Percentiles rank a stretch among this genome's conserved stretches.
Conservation (phyloP, 1,140 invertebrate genomes). For the Leptinotarsa texana region DNA sequence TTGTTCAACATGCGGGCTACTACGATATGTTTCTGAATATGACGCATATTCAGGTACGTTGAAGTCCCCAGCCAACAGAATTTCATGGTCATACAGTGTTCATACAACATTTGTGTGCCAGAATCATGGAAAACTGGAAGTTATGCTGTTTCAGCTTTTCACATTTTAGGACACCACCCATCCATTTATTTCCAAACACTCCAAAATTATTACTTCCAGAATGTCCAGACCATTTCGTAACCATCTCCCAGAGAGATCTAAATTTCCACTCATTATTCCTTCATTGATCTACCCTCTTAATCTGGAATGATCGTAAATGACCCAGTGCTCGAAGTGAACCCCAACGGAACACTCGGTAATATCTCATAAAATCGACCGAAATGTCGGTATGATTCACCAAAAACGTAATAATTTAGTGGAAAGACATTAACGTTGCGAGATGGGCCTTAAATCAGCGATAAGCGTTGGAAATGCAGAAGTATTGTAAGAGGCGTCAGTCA, state of each 20-base stretch:
- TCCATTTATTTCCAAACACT: background rate
- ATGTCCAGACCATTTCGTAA: background rate
- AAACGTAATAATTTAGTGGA: conserved; percentile 14
- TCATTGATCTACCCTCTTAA: background rate
- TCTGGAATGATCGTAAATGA: background rate
- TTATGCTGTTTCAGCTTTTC: no score
- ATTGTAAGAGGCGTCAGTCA: conserved; percentile 15
- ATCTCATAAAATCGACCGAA: conserved; percentile 11
- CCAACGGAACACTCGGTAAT: background rate
- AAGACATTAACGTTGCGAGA: conserved; percentile 9
- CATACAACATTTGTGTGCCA: no score
- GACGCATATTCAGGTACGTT: no score
- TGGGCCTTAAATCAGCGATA: conserved; percentile 19
- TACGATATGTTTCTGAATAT: no score
- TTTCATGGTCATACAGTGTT: no score
- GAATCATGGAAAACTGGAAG: no score
- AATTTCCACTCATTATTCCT: no score
- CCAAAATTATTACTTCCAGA: background rate
- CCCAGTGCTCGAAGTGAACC: conserved; percentile 1
- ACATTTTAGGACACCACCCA: no score
- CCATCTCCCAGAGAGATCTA: background rate
- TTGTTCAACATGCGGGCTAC: no score
- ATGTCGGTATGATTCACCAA: conserved; percentile 17
- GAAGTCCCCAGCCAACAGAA: no score
- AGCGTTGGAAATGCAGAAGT: conserved; percentile 1